Percentiles rank a stretch among this genome's conserved stretches.
Conservation (phyloP, 2,113 vertebrate species). For the Maccullochella peelii region DNA sequence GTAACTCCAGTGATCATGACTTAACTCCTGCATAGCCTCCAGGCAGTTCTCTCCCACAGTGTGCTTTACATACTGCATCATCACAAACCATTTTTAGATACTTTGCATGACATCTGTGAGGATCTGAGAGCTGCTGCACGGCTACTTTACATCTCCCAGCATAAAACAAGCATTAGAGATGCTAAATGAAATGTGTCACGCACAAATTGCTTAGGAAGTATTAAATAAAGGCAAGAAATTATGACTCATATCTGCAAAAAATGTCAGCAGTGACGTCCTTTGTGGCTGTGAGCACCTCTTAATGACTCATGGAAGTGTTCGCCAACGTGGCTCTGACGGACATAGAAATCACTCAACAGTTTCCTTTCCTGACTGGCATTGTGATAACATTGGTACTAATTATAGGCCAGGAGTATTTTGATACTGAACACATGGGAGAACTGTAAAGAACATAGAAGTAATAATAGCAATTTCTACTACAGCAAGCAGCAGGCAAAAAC, state of each 20-base stretch:
- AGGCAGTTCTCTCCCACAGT: constrained; percentile 35
- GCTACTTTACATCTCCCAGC: constrained; percentile 14
- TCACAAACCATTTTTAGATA: constrained; percentile 47
- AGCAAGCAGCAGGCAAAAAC: constrained; percentile 7
- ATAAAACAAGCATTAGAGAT: not conserved
- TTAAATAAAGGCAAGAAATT: constrained; percentile 62
- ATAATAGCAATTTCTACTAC: constrained; percentile 34
- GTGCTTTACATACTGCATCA: constrained; percentile 41
- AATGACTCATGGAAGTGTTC: constrained; percentile 69
- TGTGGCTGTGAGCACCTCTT: constrained; percentile 57
- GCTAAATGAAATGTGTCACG: constrained; percentile 40
- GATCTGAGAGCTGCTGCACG: constrained; percentile 11
- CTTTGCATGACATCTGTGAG: constrained; percentile 44
- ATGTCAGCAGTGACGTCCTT: constrained; percentile 80
- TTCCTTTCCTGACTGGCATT: constrained; percentile 42
- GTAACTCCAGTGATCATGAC: constrained; percentile 47
- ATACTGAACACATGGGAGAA: constrained; percentile 28
- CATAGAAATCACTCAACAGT: constrained; percentile 42
- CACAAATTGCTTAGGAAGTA: constrained; percentile 32
- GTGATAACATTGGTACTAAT: constrained; percentile 39
- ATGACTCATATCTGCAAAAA: constrained; percentile 76
- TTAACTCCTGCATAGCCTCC: constrained; percentile 50
- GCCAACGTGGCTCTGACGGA: constrained; percentile 59
- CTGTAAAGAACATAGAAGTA: constrained; percentile 25
- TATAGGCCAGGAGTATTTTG: constrained; percentile 39